Evolutionary conservation across 2,888 invertebrate genomes (phyloP).

Genomic region (Notodonta ziczac): DNA sequence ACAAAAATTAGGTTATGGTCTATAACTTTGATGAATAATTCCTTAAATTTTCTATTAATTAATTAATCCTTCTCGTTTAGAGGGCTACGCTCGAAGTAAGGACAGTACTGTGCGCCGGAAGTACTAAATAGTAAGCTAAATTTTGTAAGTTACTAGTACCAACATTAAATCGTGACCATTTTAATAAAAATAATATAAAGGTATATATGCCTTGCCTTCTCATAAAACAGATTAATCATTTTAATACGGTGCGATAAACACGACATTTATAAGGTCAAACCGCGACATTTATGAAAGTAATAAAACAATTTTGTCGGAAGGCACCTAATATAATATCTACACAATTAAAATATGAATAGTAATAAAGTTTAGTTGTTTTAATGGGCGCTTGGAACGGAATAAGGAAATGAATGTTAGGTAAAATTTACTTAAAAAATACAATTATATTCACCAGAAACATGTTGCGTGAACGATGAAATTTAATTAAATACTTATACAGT

Average conservation of each 20-base stretch:
- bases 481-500: too few species aligned
- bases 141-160: too few species aligned
- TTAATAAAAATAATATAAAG: too few species aligned
- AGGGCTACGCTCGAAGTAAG: too few species aligned
- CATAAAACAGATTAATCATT: neutral
- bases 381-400: neutral
- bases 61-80: too few species aligned
- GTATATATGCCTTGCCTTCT: too few species aligned
- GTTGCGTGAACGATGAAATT: neutral
- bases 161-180: too few species aligned
- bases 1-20: neutral
- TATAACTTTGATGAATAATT: too few species aligned
- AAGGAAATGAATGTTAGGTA: neutral
- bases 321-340: neutral
- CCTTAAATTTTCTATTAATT: too few species aligned
- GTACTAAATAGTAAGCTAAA: too few species aligned
- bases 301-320: constrained; percentile 1
- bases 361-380: neutral
- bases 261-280: neutral
- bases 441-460: neutral
- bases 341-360: neutral
- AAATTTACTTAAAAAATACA: neutral
- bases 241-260: neutral
- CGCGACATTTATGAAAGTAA: neutral
- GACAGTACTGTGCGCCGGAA: too few species aligned